A percentile compares a stretch with the other conserved stretches of the same genome.
Evolutionary conservation across 2,888 invertebrate species (phyloP).

Genomic region (Oconnorella tubifera): DNA sequence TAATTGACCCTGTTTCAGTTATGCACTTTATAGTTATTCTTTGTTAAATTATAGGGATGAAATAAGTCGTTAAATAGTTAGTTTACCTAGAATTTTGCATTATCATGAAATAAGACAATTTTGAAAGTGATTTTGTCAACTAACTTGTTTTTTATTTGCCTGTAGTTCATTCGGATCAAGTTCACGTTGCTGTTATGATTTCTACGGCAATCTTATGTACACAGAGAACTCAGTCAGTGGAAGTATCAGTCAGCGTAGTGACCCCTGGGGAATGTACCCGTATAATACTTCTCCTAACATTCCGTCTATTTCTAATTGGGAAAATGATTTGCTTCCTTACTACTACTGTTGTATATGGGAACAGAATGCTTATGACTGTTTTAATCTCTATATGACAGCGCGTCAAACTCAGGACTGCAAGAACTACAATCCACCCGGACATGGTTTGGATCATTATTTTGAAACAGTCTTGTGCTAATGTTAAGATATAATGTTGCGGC

Average conservation of each 20-base stretch:
- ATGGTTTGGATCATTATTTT: constrained; percentile 2
- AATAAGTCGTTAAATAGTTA: no score
- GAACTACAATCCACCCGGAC: constrained; percentile 5
- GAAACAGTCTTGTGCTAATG: no score
- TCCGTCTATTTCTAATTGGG: constrained; percentile 15
- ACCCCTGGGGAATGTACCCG: constrained; percentile 5
- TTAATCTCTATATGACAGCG: neutral
- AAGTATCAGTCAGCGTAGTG: constrained; percentile 2
- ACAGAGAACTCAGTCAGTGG: constrained; percentile 11
- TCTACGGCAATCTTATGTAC: constrained; percentile 17
- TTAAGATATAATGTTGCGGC: no score
- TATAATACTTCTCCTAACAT: constrained; percentile 4
- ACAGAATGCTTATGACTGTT: constrained; percentile 8
- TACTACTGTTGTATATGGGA: constrained; percentile 19
- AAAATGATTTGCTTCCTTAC: constrained; percentile 11
- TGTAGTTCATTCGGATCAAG: constrained; percentile 4
- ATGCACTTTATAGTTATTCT: no score
- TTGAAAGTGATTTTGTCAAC: no score
- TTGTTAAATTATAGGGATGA: no score
- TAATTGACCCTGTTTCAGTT: no score
- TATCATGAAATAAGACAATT: no score
- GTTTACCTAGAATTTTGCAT: no score
- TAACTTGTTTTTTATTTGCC: no score
- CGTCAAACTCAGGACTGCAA: constrained; percentile 12
- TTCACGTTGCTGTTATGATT: constrained; percentile 13